Evolutionary conservation across 2,888 invertebrate genomes (phyloP).

Genomic region (Parnassius glacialis): DNA sequence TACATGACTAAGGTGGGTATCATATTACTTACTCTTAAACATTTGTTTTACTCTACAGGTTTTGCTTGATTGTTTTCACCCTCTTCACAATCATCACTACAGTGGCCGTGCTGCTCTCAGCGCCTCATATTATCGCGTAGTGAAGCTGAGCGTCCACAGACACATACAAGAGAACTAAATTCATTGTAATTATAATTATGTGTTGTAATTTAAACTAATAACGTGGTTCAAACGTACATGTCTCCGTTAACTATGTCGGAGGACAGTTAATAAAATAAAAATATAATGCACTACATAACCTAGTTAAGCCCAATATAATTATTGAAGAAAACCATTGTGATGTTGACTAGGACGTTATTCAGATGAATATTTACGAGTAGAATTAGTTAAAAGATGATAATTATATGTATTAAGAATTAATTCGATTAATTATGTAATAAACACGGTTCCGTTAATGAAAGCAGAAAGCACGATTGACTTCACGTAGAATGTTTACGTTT

Average conservation of each 20-base stretch:
- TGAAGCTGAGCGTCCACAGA: constrained; percentile 57
- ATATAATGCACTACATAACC: constrained; percentile 49
- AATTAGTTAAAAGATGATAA: constrained; percentile 58
- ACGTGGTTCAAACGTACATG: constrained; percentile 78
- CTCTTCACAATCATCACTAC: constrained; percentile 73
- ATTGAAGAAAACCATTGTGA: constrained; percentile 75
- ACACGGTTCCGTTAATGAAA: constrained; percentile 10
- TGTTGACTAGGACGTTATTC: constrained; percentile 71
- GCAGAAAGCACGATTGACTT: not conserved
- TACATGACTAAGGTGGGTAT: too few relatives aligned
- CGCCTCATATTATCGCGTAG: constrained; percentile 97
- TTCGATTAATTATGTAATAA: constrained; percentile 36
- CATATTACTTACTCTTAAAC: too few relatives aligned
- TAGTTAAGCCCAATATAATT: constrained; percentile 64
- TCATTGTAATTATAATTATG: constrained; percentile 52
- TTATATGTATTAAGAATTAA: constrained; percentile 18
- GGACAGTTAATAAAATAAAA: constrained; percentile 62
- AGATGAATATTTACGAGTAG: constrained; percentile 68
- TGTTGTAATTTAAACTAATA: constrained; percentile 47
- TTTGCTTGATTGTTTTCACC: constrained; percentile 97
- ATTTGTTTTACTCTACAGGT: constrained; percentile 74
- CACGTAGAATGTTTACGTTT: constrained; percentile 1
- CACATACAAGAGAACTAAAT: constrained; percentile 69
- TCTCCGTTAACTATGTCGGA: constrained; percentile 60
- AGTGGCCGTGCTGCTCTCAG: constrained; percentile 93